Conservation (phyloP, 2,797 vertebrate species). For the Tadarida brasiliensis region DNA sequence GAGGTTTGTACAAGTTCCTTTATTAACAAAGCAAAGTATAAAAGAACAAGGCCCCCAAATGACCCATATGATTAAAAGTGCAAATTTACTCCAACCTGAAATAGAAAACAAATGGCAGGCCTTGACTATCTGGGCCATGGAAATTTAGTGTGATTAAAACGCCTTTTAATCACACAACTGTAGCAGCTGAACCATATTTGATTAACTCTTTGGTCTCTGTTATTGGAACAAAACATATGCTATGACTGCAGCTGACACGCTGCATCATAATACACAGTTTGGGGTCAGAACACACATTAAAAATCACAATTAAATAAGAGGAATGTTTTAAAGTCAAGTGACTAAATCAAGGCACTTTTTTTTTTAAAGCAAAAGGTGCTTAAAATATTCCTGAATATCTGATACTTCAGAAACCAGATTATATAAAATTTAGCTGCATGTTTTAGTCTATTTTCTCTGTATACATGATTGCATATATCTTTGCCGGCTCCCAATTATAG, state of each 20-base stretch:
- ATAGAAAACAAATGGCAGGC: conserved; percentile 78
- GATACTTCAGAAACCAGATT: conserved; percentile 69
- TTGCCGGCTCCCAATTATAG: not conserved
- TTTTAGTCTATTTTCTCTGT: conserved; percentile 4
- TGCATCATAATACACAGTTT: conserved; percentile 10
- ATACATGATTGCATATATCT: not conserved
- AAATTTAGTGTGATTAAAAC: conserved; percentile 74
- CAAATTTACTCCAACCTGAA: conserved; percentile 84
- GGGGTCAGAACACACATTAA: conserved; percentile 71
- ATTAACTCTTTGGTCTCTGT: conserved; percentile 85
- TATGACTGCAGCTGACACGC: conserved; percentile 52
- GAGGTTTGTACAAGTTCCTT: conserved; percentile 80
- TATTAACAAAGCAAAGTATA: conserved; percentile 86
- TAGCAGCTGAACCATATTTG: conserved; percentile 82
- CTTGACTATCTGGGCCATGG: conserved; percentile 67
- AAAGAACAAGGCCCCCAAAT: conserved; percentile 79
- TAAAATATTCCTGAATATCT: conserved; percentile 71
- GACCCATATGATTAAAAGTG: conserved; percentile 84
- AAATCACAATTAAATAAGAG: conserved; percentile 70
- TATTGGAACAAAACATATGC: conserved; percentile 76
- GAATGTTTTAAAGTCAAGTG: conserved; percentile 82
- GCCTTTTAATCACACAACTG: conserved; percentile 29
- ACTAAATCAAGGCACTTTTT: conserved; percentile 71
- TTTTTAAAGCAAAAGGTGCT: conserved; percentile 42
- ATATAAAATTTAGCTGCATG: not conserved